Base-by-base conservation (phyloP, 1,140 invertebrate genomes). In the Akabosia matsudoensis region DNA sequence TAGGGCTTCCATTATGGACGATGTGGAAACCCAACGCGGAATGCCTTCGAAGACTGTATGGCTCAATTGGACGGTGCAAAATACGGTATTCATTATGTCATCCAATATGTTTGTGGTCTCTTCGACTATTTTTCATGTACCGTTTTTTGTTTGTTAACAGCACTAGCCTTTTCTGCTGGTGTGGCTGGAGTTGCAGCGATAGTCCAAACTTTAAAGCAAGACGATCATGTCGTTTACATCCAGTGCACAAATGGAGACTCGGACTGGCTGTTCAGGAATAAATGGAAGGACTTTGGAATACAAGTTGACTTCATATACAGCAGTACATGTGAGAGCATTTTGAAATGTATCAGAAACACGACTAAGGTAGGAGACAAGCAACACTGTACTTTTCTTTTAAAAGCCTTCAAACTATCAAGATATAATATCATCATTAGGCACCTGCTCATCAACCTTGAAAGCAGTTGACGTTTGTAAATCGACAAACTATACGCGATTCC, bases 11-110 rank as follows among this genome's bases (percentile, higher is more conserved):
- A 90, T 74, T 90, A 90, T 80, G 85, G 86, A 16, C 83, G 90
- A 71, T 87, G 87, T 85, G 90, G 90, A 33, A 91, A 91, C 82
- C 89, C 90, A 54, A 90, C 90, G 2, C 82, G 90, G 78, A 85
- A 88, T 78, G 86, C 85, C 76, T 83, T 91, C 16, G 88, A 91
- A 83, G 83, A 87, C 79, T 87, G 86, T 79, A 79, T 91, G 30
- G 90, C 90, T 28, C 83, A 87, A 14, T 78, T 90, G 33, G 90
- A 91, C 83, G 85, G 85, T 75, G 89, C 85, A 3, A 88, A 89
- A 83, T 84, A 88, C 84, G 87, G 88, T 88, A 45, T 45, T 7
- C 7, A 45, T 45, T 45, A 64, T 64, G 13, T 64, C 26, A 64
- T 14, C 24, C 26, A 64, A 64, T 64, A 22, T 14, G 10, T 64